These are phyloP conservation scores for Batillaria attramentaria DNA, from an alignment of 1,140 invertebrate species.

Conservation along the genomic window DNA sequence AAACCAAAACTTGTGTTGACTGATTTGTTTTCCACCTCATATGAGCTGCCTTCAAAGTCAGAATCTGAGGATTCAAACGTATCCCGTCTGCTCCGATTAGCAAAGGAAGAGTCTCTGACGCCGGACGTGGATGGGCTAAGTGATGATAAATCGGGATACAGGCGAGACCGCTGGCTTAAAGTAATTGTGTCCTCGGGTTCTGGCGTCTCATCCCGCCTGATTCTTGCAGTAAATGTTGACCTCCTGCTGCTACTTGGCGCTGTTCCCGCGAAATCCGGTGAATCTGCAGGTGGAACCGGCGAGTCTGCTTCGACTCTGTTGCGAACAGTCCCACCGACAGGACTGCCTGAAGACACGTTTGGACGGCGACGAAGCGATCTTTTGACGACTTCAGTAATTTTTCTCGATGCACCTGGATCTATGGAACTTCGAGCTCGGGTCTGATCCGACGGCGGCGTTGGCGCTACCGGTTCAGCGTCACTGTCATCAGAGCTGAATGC, in stretches of 20 bases:
- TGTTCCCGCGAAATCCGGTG: neutral
- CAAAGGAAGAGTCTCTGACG: constrained; percentile 11
- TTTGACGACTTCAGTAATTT: constrained; percentile 22
- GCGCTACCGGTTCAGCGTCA: constrained; percentile 27
- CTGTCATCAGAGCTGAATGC: constrained; percentile 38
- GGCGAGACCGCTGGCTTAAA: constrained; percentile 11
- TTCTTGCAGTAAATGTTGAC: too few relatives aligned
- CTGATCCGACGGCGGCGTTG: constrained; percentile 22
- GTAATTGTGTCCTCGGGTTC: neutral
- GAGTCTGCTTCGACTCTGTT: neutral
- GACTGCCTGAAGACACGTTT: constrained; percentile 13
- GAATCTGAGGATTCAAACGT: constrained; percentile 62
- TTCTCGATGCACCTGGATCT: constrained; percentile 9
- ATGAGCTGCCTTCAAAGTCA: constrained; percentile 59
- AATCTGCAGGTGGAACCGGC: neutral
- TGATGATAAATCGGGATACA: constrained; percentile 40
- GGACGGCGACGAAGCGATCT: constrained; percentile 23
- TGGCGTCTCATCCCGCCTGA: constrained; percentile 26
- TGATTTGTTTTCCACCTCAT: constrained; percentile 61
- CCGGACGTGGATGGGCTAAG: constrained; percentile 9
- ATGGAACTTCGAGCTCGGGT: neutral
- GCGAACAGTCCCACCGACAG: constrained; percentile 4
- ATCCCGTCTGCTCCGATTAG: constrained; percentile 32
- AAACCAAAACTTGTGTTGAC: constrained; percentile 57
- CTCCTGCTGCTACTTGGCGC: neutral